Percentiles rank a stretch among this genome's conserved stretches.
phyloP scores from a whole-genome alignment of 1,140 invertebrate species.

The Bombus sibiricus region DNA sequence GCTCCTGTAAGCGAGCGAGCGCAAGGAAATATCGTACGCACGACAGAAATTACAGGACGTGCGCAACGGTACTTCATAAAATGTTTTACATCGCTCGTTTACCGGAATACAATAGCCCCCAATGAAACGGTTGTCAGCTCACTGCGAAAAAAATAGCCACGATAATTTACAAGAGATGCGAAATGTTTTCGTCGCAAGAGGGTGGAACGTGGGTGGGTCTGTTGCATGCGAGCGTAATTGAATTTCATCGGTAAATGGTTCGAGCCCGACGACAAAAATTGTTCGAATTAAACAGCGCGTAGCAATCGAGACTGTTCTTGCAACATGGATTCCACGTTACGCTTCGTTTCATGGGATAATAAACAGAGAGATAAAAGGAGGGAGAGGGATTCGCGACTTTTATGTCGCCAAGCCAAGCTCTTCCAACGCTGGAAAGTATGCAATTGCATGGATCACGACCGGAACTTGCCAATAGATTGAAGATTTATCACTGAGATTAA shows the following conservation, averaged over 20 bases:
- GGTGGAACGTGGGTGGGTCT: not conserved
- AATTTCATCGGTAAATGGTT: conserved; percentile 4
- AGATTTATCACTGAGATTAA: conserved; percentile 11
- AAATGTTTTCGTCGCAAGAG: not conserved
- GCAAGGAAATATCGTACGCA: not conserved
- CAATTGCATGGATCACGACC: no score
- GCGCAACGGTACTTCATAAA: not conserved
- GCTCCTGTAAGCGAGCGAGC: no score
- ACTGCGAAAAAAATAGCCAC: not conserved
- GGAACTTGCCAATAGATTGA: not conserved
- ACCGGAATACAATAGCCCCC: not conserved
- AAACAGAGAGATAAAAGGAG: not conserved
- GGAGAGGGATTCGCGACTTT: not conserved
- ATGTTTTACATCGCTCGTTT: not conserved
- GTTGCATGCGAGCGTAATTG: not conserved
- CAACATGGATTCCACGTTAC: not conserved
- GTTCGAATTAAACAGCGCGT: conserved; percentile 4
- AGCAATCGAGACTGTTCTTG: not conserved
- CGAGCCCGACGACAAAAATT: not conserved
- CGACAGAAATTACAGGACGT: not conserved
- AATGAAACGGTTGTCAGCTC: not conserved
- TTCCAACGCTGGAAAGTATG: no score
- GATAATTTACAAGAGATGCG: conserved; percentile 8
- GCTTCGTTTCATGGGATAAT: not conserved
- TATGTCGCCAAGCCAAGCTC: no score